Evolutionary conservation across 2,113 vertebrate species (phyloP).

Genomic region (Polypterus bichir): DNA sequence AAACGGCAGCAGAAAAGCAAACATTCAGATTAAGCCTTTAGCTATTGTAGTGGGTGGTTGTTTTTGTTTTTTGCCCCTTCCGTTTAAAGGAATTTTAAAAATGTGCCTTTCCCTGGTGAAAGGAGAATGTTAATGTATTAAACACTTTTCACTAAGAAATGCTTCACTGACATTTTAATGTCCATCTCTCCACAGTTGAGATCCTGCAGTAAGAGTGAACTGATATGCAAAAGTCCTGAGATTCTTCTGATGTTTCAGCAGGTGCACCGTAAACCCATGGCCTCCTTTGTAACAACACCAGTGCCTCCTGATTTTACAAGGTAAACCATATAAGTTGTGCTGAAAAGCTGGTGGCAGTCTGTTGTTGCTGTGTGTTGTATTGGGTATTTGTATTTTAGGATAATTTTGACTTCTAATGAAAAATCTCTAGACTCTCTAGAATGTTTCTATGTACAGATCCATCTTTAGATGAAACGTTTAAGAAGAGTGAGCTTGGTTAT

Average conservation of each 20-base stretch:
- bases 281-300: conserved; percentile 93
- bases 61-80: too few species aligned
- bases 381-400: neutral
- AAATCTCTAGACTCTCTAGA: neutral
- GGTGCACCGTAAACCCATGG: conserved; percentile 95
- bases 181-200: conserved; percentile 53
- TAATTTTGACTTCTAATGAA: conserved; percentile 1
- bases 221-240: conserved; percentile 92
- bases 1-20: too few species aligned
- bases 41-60: too few species aligned
- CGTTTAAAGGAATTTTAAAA: too few species aligned
- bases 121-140: too few species aligned
- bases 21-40: too few species aligned
- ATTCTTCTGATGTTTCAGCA: conserved; percentile 99
- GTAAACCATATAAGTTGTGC: conserved; percentile 30
- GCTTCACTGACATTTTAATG: too few species aligned
- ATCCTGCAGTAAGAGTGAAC: conserved; percentile 93
- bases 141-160: too few species aligned
- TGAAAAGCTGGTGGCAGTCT: too few species aligned
- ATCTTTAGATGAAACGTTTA: conserved; percentile 24
- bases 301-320: conserved; percentile 97
- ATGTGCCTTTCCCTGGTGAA: too few species aligned
- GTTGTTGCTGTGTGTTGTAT: neutral
- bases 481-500: too few species aligned
- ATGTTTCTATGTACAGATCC: neutral